Evolutionary conservation across 2,797 vertebrate species (phyloP).

Genomic region (Lepilemur septentrionalis): DNA sequence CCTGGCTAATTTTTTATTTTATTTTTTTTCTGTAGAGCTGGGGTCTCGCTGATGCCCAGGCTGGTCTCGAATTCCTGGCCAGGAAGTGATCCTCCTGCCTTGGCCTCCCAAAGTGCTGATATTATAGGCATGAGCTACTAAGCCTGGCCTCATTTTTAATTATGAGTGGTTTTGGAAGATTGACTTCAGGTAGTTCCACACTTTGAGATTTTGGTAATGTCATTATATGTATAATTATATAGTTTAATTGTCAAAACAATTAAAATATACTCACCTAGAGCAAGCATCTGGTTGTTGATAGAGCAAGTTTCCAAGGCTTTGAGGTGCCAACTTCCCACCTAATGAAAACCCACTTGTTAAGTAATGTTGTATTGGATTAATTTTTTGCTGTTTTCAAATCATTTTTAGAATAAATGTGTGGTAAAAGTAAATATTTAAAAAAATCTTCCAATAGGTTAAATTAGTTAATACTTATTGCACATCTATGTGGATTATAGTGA

Average conservation of each 20-base stretch:
- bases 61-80: background rate
- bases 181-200: background rate
- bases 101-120: background rate
- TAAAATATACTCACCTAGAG: conserved; percentile 87
- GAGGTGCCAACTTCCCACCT: conserved; percentile 92
- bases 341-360: conserved; percentile 56
- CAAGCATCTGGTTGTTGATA: conserved; percentile 90
- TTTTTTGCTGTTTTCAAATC: conserved; percentile 4
- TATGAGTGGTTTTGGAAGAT: background rate
- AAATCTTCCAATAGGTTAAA: background rate
- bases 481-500: background rate
- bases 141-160: background rate
- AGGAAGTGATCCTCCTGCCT: background rate
- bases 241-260: background rate
- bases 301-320: conserved; percentile 91
- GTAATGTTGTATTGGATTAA: background rate
- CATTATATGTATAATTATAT: background rate
- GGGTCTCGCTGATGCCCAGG: background rate
- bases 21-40: background rate
- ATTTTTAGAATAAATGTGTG: background rate
- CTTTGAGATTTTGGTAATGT: conserved; percentile 26
- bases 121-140: background rate
- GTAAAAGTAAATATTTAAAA: background rate
- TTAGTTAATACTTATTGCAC: conserved; percentile 1
- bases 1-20: background rate